phyloP scores from a whole-genome alignment of 1,140 invertebrate species.

The Ectropis grisescens region DNA sequence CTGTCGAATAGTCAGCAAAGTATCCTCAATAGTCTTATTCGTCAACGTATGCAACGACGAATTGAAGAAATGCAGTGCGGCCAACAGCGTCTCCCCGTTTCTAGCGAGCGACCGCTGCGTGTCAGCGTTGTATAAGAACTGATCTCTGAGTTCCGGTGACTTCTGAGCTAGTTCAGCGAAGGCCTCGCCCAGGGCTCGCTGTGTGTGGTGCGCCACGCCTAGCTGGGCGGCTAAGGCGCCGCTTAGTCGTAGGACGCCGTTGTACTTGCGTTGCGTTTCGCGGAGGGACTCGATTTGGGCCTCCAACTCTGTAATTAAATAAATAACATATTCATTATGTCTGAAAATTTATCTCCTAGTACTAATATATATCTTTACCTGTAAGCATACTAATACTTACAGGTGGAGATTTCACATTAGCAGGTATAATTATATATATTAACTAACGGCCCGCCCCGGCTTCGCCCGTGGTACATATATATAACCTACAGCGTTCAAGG shows the following conservation, averaged over 20 bases:
- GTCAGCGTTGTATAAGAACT: conserved; percentile 94
- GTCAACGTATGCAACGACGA: conserved; percentile 95
- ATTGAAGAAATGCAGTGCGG: conserved; percentile 95
- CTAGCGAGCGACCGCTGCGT: conserved; percentile 94
- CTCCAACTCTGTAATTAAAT: conserved; percentile 89
- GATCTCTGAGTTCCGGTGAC: conserved; percentile 67
- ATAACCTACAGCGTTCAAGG: no score
- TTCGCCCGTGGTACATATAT: no score
- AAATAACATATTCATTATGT: no score
- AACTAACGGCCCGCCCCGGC: no score
- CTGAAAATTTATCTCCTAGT: no score
- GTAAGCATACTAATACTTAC: no score
- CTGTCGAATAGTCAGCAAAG: conserved; percentile 91
- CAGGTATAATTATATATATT: no score
- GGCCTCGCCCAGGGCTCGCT: conserved; percentile 87
- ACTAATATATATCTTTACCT: no score
- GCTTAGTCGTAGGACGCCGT: conserved; percentile 88
- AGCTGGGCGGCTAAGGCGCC: conserved; percentile 85
- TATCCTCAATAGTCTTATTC: conserved; percentile 98
- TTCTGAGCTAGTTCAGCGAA: conserved; percentile 96
- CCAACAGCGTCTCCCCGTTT: conserved; percentile 93
- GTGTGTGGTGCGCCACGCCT: conserved; percentile 76
- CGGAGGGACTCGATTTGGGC: conserved; percentile 91
- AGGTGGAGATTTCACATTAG: no score
- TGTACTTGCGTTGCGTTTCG: conserved; percentile 95